These are phyloP conservation scores for Sinonovacula constricta DNA, from an alignment of 1,140 invertebrate species.

Conservation along the genomic window DNA sequence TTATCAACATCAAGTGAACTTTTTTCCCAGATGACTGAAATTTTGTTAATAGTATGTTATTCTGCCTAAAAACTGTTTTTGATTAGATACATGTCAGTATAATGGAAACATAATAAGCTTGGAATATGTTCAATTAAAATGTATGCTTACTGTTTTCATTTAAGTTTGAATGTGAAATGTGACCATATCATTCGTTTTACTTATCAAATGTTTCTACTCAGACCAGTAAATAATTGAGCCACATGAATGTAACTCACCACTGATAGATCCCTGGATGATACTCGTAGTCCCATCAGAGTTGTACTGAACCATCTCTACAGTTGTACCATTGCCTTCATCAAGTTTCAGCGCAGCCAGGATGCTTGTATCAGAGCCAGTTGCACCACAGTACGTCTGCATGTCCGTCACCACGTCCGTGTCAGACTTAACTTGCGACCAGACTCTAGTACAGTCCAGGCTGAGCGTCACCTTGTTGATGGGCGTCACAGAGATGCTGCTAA, in stretches of 20 bases:
- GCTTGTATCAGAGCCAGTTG: not conserved
- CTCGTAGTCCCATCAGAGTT: not conserved
- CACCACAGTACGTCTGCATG: constrained; percentile 33
- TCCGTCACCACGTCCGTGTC: not conserved
- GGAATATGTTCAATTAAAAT: no score
- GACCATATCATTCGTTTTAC: no score
- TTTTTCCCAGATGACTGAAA: no score
- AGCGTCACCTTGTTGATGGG: not conserved
- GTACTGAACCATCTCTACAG: constrained; percentile 7
- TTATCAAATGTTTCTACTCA: no score
- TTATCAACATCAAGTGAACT: no score
- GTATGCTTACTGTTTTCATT: no score
- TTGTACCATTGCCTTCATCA: constrained; percentile 42
- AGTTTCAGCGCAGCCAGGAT: constrained; percentile 20
- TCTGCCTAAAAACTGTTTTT: no score
- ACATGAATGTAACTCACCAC: not conserved
- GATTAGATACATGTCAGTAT: no score
- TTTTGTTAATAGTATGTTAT: no score
- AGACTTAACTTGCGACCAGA: constrained; percentile 19
- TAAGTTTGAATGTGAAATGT: no score
- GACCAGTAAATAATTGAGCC: no score
- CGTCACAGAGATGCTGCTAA: constrained; percentile 2
- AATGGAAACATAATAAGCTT: no score
- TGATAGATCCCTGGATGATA: not conserved
- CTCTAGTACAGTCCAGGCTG: constrained; percentile 27